These are phyloP conservation scores for Aptenodytes patagonicus DNA, from an alignment of 2,113 vertebrate genomes.

Conservation along the genomic window DNA sequence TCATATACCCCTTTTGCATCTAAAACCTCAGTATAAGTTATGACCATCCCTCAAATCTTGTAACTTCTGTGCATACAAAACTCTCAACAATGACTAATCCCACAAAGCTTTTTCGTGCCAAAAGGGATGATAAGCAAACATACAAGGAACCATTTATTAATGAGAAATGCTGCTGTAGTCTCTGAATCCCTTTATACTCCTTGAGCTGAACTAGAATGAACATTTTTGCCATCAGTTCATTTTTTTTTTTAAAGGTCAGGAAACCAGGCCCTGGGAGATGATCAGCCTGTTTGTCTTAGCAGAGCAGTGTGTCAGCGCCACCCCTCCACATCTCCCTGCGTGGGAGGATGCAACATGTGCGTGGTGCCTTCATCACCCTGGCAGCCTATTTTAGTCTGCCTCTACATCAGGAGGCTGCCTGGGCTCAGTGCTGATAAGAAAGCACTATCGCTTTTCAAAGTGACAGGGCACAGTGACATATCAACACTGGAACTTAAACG, in stretches of 20 bases:
- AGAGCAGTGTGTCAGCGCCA: not conserved
- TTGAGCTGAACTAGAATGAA: not conserved
- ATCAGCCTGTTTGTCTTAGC: conserved; percentile 13
- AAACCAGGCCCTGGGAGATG: conserved; percentile 6
- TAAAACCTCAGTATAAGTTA: not conserved
- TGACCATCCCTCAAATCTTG: not conserved
- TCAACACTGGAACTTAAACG: conserved; percentile 69
- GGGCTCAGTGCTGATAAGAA: conserved; percentile 70
- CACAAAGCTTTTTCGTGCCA: not conserved
- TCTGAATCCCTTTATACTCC: not conserved
- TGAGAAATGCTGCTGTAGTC: not conserved
- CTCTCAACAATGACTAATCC: not conserved
- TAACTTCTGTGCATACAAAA: not conserved
- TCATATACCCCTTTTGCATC: not conserved
- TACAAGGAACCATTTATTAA: conserved; percentile 1
- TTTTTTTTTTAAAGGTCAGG: not conserved
- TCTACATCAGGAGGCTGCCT: conserved; percentile 68
- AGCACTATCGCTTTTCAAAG: conserved; percentile 72
- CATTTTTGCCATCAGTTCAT: not conserved
- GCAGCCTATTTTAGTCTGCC: conserved; percentile 71
- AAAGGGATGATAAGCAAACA: not conserved
- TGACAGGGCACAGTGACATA: conserved; percentile 75
- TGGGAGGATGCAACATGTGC: conserved; percentile 28
- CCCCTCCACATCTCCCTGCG: not conserved
- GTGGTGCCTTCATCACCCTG: conserved; percentile 60